Base-by-base conservation (phyloP, 2,888 invertebrate species). In the Entomobrya proxima region DNA sequence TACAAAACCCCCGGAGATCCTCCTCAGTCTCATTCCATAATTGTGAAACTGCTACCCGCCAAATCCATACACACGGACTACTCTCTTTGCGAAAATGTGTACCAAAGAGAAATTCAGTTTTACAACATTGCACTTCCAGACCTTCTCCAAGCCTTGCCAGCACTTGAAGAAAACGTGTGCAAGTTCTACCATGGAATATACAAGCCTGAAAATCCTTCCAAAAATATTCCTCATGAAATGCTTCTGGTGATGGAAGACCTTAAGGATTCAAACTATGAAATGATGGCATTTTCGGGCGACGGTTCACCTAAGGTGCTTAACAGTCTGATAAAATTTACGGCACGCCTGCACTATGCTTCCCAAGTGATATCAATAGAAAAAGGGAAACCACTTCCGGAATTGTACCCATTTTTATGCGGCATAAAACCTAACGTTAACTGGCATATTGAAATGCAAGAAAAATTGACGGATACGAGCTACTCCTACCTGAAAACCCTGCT, bases 41-140 rank as follows among this genome's bases (percentile, higher is more conserved):
- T 89, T 67, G 82, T 90, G 9, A 90, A 90, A 47, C 80, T 90
- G 3, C 81, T 88, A 1, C 90, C 90, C 0, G 78, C 64, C 40
- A 72, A 83, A 1, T 47, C 69, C 32, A 21, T 67, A 44, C 52
- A 72, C 44, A 52, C 85, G 1, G 50, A 77, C 9, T 40, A 88
- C 6, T 55, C 88, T 0, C 24, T 87, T 9, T 15, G 32, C 0
- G 86, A 88, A 27, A 27, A 30, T 3, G 81, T 87, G 9, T 88
- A 89, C 58, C 67, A 85, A 27, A 67, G 80, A 0, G 89, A 89
- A 80, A 87, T 89, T 2, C 30, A 58, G n/a, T 86, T 87, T 27
- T 89, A 88, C 64, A n/a, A 80, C 13, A 81, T n/a, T 30, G 24
- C 78, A 1, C 5, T 81, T 5, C 87, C 85, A 0, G 77, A 85